Base-by-base conservation (phyloP, 2,113 vertebrate species). In the Hylia prasina region DNA sequence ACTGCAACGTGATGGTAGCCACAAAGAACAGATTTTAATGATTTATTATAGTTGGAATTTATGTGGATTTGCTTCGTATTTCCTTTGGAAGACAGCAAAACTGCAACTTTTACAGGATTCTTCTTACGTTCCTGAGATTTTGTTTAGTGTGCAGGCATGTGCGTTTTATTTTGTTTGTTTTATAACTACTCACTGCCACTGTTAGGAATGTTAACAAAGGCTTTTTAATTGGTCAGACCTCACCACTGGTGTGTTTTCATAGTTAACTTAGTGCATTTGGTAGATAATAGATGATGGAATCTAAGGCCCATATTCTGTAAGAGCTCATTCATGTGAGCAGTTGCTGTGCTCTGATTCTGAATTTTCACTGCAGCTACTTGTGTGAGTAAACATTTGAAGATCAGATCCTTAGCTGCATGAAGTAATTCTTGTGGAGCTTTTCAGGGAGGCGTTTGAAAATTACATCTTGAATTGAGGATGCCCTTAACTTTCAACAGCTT, bases 11-110 rank as follows among this genome's bases (percentile, higher is more conserved):
- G 66, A 65, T 89, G 79, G 76, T 72, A 56, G 64, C 57, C 63
- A 51, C 3, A 10, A 71, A 75, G 54, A 79, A 54, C 75, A 70
- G 39, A 79, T 89, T 86, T 87, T 89, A 91, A 51, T 91, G 35
- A 69, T 94, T 89, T 87, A 85, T 95, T 93, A 30, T 76, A 42
- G 72, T 61, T 91, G 35, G 69, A 48, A 51, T 91, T 95, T 53
- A 68, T 56, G 50, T 93, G 91, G 61, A 84, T 88, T 97, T 72
- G 35, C 76, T 95, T 94, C 57, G n/a, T 94, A 24, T 95, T 96
- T 90, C 75, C 64, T 75, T 91, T 91, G 82, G 93, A 93, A 95
- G 57, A 83, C 61, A 61, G 68, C 48, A 79, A 69, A 96, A 37
- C 65, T 69, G 61, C 54, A 82, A 28, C 69, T 89, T 93, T 27